Percentiles rank a stretch among this genome's conserved stretches.
These are phyloP conservation scores for Sebastolobus alascanus DNA, from an alignment of 2,797 vertebrate genomes.

Conservation along the genomic window DNA sequence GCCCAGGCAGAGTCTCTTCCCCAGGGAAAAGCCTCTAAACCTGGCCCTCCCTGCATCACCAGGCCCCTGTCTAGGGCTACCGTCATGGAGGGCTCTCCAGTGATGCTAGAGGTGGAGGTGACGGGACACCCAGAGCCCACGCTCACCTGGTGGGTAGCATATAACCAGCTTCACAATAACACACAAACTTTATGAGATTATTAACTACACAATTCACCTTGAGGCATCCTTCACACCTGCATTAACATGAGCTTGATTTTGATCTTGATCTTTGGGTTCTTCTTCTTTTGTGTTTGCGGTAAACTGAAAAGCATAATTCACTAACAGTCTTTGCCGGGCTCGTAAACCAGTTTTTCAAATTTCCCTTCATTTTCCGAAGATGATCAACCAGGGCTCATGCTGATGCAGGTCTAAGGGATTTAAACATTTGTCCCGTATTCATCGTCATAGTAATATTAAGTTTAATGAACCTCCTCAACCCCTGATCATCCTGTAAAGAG, in stretches of 20 bases:
- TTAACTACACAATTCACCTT: constrained; percentile 5
- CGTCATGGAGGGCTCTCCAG: constrained; percentile 92
- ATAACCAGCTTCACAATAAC: constrained; percentile 86
- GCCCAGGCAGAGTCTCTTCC: constrained; percentile 80
- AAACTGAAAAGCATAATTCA: background rate
- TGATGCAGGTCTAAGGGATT: constrained; percentile 7
- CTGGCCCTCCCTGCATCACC: constrained; percentile 90
- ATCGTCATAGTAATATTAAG: background rate
- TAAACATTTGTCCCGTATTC: background rate
- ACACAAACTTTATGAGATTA: constrained; percentile 20
- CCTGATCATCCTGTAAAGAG: background rate
- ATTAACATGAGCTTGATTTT: background rate
- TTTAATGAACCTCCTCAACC: background rate
- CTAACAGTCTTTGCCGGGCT: too few species aligned
- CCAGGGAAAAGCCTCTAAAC: constrained; percentile 84
- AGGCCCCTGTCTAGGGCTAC: constrained; percentile 90
- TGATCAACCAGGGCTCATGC: background rate
- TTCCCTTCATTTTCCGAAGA: too few species aligned
- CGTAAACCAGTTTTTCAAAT: background rate
- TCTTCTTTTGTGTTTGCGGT: background rate
- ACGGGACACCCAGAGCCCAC: constrained; percentile 92
- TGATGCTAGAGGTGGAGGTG: constrained; percentile 97
- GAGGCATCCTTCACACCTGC: constrained; percentile 5
- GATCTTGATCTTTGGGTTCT: background rate
- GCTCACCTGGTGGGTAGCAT: constrained; percentile 97